A percentile compares a stretch with the other conserved stretches of the same genome.
Evolutionary conservation across 1,140 invertebrate species (phyloP).

Genomic region (Charaxes varanes): DNA sequence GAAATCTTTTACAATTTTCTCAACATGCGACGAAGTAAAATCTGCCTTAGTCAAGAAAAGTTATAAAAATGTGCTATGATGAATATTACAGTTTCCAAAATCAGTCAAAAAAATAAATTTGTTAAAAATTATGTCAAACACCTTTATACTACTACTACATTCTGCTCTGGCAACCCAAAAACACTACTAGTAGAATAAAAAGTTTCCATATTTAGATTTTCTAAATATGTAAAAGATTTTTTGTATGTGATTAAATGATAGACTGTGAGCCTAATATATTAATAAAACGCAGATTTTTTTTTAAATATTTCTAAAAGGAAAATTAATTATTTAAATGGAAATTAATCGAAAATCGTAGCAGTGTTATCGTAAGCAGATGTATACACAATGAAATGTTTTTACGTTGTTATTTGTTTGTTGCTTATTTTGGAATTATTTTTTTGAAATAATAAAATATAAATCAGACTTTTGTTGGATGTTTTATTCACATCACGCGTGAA

Average conservation of each 20-base stretch:
- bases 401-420: constrained; percentile 72
- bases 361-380: constrained; percentile 47
- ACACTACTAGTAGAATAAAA: neutral
- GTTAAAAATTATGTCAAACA: too few relatives aligned
- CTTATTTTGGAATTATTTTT: constrained; percentile 69
- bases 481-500: too few relatives aligned
- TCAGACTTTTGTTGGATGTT: constrained; percentile 50
- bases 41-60: too few relatives aligned
- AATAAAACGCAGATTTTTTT: neutral
- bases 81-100: too few relatives aligned
- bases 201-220: constrained; percentile 46
- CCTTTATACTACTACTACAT: too few relatives aligned
- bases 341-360: constrained; percentile 28
- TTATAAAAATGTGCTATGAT: too few relatives aligned
- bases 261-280: constrained; percentile 14
- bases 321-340: neutral
- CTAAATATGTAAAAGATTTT: constrained; percentile 32
- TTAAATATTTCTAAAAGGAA: neutral
- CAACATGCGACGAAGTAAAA: too few relatives aligned
- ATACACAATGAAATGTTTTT: constrained; percentile 49
- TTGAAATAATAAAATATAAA: constrained; percentile 61
- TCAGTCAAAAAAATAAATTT: too few relatives aligned
- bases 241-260: constrained; percentile 17
- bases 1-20: too few relatives aligned
- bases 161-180: too few relatives aligned